Base-by-base conservation (phyloP, 1,140 invertebrate species). In the Monomorium pharaonis region DNA sequence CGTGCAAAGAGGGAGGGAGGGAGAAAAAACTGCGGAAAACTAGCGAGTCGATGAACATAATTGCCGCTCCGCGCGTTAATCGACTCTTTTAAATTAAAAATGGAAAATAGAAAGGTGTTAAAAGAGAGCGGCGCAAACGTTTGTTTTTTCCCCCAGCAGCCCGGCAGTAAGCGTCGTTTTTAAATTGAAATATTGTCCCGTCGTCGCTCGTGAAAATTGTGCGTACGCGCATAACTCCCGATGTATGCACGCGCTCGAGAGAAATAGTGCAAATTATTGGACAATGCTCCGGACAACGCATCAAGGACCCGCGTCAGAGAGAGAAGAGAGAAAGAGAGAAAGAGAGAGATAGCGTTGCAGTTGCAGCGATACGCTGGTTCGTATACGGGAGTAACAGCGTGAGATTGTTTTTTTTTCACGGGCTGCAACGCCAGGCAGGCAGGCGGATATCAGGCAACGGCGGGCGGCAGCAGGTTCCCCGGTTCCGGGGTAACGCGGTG, bases 371-470 rank as follows among this genome's bases (percentile, higher is more conserved):
- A 49, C 72, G 58, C 67, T 77, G 56, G 86, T 49, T 67, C 6
- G 16, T 47, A 14, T 37, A 27, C 37, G 24, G 21, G 87, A 49
- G 83, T 89, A 88, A 89, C 86, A 77, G 58, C 42, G 84, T 54
- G 49, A 49, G 58, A 60, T 89, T 90, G 88, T 89, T 86, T 75
- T 58, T 88, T 87, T 27, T 9, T 33, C 16, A 56, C 69, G 81
- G 9, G 54, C 72, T 37, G 75, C 54, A 37, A 16, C 58, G 54
- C 47, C 72, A n/a, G n/a, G n/a, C n/a, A n/a, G n/a, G n/a, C n/a
- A n/a, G n/a, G n/a, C n/a, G n/a, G n/a, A n/a, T n/a, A n/a, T n/a
- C n/a, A n/a, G n/a, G 84, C 86, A 54, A 44, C 74, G 51, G 70
- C 84, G 54, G 80, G 10, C 85, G 74, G 78, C 89, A 89, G 67